phyloP scores from a whole-genome alignment of 1,140 invertebrate species.

The Dendroctonus ponderosae region DNA sequence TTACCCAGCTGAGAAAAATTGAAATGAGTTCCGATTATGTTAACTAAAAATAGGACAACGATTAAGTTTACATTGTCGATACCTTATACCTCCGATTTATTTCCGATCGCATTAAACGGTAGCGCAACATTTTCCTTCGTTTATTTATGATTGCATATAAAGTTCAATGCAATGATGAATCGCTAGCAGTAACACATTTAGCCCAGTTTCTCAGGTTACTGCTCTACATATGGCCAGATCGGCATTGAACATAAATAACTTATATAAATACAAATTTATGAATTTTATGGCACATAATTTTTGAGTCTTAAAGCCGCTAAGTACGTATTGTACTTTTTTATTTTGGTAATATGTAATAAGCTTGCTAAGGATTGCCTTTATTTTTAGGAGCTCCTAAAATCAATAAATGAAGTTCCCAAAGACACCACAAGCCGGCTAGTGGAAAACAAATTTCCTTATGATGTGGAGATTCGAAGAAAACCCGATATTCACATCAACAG shows the following conservation, averaged over 20 bases:
- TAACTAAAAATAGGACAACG: not conserved
- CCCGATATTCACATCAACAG: constrained; percentile 22
- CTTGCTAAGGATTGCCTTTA: not conserved
- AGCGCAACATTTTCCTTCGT: no score
- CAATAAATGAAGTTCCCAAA: constrained; percentile 22
- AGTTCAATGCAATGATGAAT: no score
- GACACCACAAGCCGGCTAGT: constrained; percentile 1
- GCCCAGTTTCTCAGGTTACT: no score
- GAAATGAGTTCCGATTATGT: not conserved
- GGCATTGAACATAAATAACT: not conserved
- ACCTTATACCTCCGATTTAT: not conserved
- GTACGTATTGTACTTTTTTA: not conserved
- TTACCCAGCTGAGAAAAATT: constrained; percentile 1
- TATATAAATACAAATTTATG: constrained; percentile 1
- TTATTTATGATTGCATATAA: no score
- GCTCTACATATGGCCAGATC: no score
- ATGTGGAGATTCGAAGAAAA: constrained; percentile 19
- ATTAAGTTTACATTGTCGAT: constrained; percentile 4
- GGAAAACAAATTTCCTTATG: constrained; percentile 29
- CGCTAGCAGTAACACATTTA: no score
- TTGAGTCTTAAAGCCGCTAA: no score
- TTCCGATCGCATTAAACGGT: no score
- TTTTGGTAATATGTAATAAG: not conserved
- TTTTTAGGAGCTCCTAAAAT: constrained; percentile 32
- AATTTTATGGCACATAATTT: no score